A percentile compares a stretch with the other conserved stretches of the same genome.
These are phyloP conservation scores for Gallinago paraguaiae DNA, from an alignment of 2,113 vertebrate species.

Conservation along the genomic window DNA sequence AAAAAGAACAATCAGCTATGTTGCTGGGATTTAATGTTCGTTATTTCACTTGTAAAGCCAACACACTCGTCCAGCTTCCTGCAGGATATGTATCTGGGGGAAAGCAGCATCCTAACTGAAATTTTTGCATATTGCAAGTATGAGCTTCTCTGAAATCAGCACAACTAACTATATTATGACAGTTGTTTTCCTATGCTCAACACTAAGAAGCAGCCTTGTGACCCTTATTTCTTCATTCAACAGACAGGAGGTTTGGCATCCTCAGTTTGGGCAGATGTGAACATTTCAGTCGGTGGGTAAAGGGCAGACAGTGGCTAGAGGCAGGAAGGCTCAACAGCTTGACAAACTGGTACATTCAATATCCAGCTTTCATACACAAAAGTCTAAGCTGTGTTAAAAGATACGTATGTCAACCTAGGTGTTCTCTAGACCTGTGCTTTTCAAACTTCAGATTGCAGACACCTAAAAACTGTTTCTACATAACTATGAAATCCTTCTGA, in stretches of 20 bases:
- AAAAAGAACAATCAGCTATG: not conserved
- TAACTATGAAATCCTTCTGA: not conserved
- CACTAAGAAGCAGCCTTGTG: not conserved
- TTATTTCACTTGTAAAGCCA: not conserved
- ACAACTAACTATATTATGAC: not conserved
- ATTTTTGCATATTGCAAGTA: not conserved
- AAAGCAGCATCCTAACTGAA: not conserved
- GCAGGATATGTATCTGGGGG: not conserved
- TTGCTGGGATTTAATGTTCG: not conserved
- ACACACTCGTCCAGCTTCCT: not conserved
- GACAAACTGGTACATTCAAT: accelerated
- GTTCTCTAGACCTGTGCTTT: not conserved
- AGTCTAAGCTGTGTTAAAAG: not conserved
- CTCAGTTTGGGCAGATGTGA: not conserved
- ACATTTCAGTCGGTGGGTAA: not conserved
- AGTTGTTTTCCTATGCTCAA: not conserved
- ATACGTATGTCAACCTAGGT: not conserved
- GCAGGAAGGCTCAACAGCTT: not conserved
- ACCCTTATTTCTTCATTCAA: not conserved
- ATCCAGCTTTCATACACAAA: not conserved
- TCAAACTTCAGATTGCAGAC: not conserved
- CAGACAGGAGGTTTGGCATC: not conserved
- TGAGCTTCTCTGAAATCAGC: not conserved
- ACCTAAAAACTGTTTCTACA: not conserved
- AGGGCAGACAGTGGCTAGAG: not conserved